Evolutionary conservation across 2,888 invertebrate genomes (phyloP).

Genomic region (Melanostoma mellinum): DNA sequence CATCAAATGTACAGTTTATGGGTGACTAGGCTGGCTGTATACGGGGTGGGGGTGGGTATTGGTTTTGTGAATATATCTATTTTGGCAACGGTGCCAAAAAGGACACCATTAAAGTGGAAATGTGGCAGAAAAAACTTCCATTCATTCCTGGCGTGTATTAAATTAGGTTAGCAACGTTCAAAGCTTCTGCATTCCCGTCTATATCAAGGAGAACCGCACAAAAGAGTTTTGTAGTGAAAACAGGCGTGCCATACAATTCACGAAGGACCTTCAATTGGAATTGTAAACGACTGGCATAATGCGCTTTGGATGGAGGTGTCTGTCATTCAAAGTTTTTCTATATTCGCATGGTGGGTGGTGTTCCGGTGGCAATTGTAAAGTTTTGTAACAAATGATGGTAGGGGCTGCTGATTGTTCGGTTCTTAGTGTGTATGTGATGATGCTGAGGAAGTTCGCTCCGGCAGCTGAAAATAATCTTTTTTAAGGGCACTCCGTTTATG

Average conservation of each 20-base stretch:
- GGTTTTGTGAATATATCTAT: background rate
- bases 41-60: no score
- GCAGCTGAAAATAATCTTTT: no score
- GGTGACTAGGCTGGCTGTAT: background rate
- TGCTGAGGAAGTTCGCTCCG: no score
- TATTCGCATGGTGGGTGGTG: background rate
- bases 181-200: background rate
- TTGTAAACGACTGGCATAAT: constrained; percentile 3
- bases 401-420: no score
- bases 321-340: background rate
- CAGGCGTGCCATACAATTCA: background rate
- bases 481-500: no score
- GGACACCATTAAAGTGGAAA: background rate
- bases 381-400: no score
- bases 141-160: constrained; percentile 30
- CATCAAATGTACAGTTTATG: background rate
- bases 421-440: no score
- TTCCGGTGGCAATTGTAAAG: no score
- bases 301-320: constrained; percentile 1
- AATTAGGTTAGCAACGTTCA: constrained; percentile 30
- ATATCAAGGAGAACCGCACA: background rate
- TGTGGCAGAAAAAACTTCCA: background rate
- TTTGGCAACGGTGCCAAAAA: constrained; percentile 26
- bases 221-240: constrained; percentile 11
- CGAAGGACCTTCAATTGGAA: constrained; percentile 32